Percentiles rank a stretch among this genome's conserved stretches.
These are phyloP conservation scores for Sphaeramia orbicularis DNA, from an alignment of 2,797 vertebrate genomes.

Conservation along the genomic window DNA sequence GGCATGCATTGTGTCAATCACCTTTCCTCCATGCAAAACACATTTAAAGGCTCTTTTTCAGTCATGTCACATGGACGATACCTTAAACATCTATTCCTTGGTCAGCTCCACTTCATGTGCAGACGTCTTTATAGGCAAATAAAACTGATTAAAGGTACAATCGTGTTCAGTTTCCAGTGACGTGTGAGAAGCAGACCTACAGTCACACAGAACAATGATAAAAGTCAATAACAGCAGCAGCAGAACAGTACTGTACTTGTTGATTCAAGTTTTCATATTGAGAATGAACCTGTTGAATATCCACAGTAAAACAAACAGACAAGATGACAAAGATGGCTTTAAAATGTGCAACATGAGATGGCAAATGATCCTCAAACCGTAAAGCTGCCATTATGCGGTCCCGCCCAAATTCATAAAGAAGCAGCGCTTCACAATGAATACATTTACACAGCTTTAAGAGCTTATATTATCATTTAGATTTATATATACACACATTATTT, in stretches of 20 bases:
- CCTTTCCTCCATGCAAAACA: too few species aligned
- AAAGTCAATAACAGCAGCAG: slow-evolving; percentile 26
- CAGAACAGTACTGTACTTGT: neutral
- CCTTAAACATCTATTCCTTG: neutral
- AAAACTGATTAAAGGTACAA: neutral
- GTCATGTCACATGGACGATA: neutral
- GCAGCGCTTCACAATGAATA: neutral
- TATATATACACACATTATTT: neutral
- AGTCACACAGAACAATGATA: neutral
- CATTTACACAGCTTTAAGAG: slow-evolving; percentile 38
- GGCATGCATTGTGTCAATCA: too few species aligned
- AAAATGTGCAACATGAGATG: slow-evolving; percentile 41
- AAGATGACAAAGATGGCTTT: slow-evolving; percentile 6
- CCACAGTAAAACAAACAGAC: slow-evolving; percentile 27
- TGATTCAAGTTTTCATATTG: slow-evolving; percentile 22
- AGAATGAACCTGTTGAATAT: neutral
- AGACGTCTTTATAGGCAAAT: neutral
- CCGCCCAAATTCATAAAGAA: slow-evolving; percentile 22
- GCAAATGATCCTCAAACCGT: slow-evolving; percentile 39
- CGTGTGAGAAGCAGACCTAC: neutral
- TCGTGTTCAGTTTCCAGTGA: slow-evolving; percentile 5
- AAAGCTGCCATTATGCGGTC: slow-evolving; percentile 49
- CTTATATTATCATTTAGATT: neutral
- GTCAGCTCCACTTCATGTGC: slow-evolving; percentile 3
- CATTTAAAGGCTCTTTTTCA: too few species aligned